Percentiles rank a stretch among this genome's conserved stretches.
Conservation (phyloP, 2,797 vertebrate genomes). For the Propithecus deckenii region DNA sequence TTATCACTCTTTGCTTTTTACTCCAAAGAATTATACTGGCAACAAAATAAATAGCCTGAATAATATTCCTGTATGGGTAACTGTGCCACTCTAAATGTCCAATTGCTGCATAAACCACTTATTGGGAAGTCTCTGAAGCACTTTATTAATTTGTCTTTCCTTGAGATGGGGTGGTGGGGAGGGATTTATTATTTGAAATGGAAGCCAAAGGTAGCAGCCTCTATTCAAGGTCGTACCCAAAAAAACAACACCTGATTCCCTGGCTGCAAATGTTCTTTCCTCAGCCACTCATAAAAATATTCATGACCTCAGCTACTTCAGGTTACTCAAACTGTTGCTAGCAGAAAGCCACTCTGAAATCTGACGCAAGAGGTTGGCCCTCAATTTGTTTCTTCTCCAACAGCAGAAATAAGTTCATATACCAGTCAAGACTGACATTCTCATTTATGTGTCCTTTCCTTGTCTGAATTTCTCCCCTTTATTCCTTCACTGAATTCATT, state of each 20-base stretch:
- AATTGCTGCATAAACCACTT: neutral
- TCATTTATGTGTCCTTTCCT: neutral
- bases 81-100: neutral
- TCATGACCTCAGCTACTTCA: slow-evolving; percentile 37
- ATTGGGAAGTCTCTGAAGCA: neutral
- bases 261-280: neutral
- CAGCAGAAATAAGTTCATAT: neutral
- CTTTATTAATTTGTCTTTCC: slow-evolving; percentile 30
- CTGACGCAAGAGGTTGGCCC: neutral
- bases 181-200: slow-evolving; percentile 31
- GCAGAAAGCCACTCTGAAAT: slow-evolving; percentile 18
- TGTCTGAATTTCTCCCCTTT: neutral
- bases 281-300: neutral
- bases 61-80: neutral
- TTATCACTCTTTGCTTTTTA: neutral
- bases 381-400: neutral
- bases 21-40: neutral
- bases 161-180: neutral
- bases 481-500: neutral
- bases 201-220: slow-evolving; percentile 40
- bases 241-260: neutral
- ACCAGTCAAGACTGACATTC: neutral
- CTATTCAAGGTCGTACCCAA: slow-evolving; percentile 25
- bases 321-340: neutral
- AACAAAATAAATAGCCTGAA: neutral